phyloP scores from a whole-genome alignment of 2,113 vertebrate genomes.

The Mormyrus lacerda region DNA sequence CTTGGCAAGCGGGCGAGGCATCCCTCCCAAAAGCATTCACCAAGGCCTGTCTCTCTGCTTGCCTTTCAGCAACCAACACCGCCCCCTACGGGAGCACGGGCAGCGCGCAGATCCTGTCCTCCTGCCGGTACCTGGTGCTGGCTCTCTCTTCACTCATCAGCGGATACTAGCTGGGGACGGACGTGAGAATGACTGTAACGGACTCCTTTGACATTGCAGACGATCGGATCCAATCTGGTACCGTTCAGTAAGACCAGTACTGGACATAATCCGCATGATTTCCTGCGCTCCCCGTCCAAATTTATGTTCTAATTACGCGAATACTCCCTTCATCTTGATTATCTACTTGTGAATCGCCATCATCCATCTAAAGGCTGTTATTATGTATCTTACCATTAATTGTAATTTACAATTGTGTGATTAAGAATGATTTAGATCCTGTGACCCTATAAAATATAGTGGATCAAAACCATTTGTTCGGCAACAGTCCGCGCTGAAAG shows the following conservation, averaged over 20 bases:
- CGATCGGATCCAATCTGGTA: constrained; percentile 72
- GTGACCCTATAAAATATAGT: constrained; percentile 49
- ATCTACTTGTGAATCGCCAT: constrained; percentile 71
- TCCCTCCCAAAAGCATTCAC: not conserved
- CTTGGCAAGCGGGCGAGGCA: not conserved
- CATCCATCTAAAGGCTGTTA: constrained; percentile 71
- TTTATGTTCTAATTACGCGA: constrained; percentile 67
- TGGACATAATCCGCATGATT: constrained; percentile 70
- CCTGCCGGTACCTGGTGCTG: constrained; percentile 73
- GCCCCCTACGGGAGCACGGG: constrained; percentile 70
- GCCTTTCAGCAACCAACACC: constrained; percentile 70
- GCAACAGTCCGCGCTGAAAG: constrained; percentile 54
- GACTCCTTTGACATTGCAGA: constrained; percentile 68
- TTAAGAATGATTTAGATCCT: constrained; percentile 63
- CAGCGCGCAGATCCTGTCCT: constrained; percentile 65
- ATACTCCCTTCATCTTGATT: constrained; percentile 60
- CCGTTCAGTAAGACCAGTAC: constrained; percentile 66
- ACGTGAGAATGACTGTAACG: constrained; percentile 65
- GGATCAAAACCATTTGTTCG: constrained; percentile 54
- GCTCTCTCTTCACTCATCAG: constrained; percentile 71
- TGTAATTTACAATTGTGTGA: constrained; percentile 78
- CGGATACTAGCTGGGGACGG: constrained; percentile 71
- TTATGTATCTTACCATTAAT: constrained; percentile 72
- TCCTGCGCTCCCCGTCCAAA: constrained; percentile 70
- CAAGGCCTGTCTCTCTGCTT: constrained; percentile 26